Base-by-base conservation (phyloP, 2,888 invertebrate genomes). In the Laspeyria flexula region DNA sequence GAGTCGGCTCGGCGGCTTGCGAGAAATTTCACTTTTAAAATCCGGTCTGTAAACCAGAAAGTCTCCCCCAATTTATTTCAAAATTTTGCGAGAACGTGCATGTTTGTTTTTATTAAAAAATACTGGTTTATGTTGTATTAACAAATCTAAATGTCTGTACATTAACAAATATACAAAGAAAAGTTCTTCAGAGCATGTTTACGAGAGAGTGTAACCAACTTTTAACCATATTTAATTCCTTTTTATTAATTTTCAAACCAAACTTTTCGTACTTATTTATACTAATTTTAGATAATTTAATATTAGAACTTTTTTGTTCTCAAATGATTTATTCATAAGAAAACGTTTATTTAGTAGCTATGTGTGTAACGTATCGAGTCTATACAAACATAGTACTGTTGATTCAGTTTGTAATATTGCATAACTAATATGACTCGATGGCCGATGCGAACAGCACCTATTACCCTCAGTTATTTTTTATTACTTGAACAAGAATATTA, bases 11-110 rank as follows among this genome's bases (percentile, higher is more conserved):
- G 30, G 33, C 41, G 43, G 48, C n/a, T 54, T 46, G 51, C 55
- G 51, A 54, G 42, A 54, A 55, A 59, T 62, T 70, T 71, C 71
- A 62, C 68, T 73, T 65, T 69, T 62, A 33, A 57, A 60, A 55
- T 60, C 71, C 68, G 71, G 69, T 67, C 54, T 23, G 39, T 46
- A 42, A 37, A 43, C 47, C 50, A 34, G 42, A 46, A 29, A 1
- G n/a, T 31, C 5, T 31, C 12, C 15, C 31, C 31, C 9, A 31
- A 31, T 31, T 15, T 7, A 31, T 31, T 31, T 4, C 13, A 31
- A 12, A 13, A 7, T 13, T 31, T 12, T 7, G 6, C 13, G 1
- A 13, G 7, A 13, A 13, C 3, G 13, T 7, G 31, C 9, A 1
- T 13, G 1, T 13, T 13, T 13, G 4, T 31, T 30, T 11, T 30